Evolutionary conservation across 2,797 vertebrate genomes (phyloP), one percentile per base, ranked within the genome.

Genomic region (Schizopygopsis pylzovi): DNA sequence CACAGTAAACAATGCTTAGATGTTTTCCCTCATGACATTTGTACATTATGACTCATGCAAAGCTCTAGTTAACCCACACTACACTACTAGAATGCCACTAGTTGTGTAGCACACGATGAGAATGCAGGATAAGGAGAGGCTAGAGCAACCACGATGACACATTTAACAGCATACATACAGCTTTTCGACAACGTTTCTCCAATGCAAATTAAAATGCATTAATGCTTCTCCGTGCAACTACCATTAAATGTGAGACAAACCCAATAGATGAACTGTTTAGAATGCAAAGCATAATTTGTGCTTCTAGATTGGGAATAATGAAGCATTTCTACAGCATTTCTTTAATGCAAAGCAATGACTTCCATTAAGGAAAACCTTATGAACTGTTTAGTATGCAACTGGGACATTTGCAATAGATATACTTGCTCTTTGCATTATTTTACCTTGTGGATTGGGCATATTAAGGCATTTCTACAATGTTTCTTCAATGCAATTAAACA

Each of bases 21-120:
- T 84, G 82, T 85, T 86, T 80, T 63, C 86, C 73, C 73, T 45
- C 39, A 67, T 89, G 87, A 89, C 85, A 87, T 81, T 81, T 87
- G 83, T 83, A 89, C 87, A 85, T 85, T 85, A 87, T 83, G 85
- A 90, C 82, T 87, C 87, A 86, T 28, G 83, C 87, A 72, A 41
- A 67, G 63, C 37, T 82, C 82, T 47, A 79, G 71, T 70, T n/a
- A 68, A 87, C 76, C 65, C 61, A 63, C 41, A 79, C 75, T 56
- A 28, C 41, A 79, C 78, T 79, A 37, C 28, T 81, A 85, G 56
- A 89, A 83, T 28, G 71, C 65, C 86, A 86, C 86, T 85, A 88
- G 82, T 88, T 86, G 88, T 72, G 83, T 39, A 52, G n/a, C 28
- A 45, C 49, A 61, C 20, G 73, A 82, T 59, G 85, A 56, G 59